phyloP scores from a whole-genome alignment of 1,140 invertebrate species.

The Vanessa atalanta region DNA sequence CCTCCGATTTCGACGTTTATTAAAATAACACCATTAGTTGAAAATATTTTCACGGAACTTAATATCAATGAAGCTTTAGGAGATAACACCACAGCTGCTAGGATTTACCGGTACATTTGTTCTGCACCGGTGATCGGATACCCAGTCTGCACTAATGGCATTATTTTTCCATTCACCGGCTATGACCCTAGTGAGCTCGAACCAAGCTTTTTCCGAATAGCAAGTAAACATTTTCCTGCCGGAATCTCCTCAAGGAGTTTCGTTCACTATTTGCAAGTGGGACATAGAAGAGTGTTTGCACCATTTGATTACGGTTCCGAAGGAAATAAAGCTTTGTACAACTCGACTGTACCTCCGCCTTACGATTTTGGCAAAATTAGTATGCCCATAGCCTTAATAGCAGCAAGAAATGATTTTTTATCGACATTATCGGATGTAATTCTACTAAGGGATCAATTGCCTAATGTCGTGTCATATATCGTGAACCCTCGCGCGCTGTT shows the following conservation, averaged over 20 bases:
- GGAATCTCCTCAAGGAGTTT: slow-evolving; percentile 83
- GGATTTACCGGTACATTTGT: neutral
- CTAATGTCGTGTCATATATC: slow-evolving; percentile 59
- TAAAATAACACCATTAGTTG: slow-evolving; percentile 13
- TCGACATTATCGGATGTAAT: slow-evolving; percentile 79
- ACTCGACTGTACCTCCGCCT: slow-evolving; percentile 71
- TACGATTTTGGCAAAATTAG: slow-evolving; percentile 81
- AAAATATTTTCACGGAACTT: neutral
- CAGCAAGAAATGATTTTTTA: slow-evolving; percentile 36
- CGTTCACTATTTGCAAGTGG: slow-evolving; percentile 82
- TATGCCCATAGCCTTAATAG: slow-evolving; percentile 80
- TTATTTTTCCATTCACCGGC: slow-evolving; percentile 31
- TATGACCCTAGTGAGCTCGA: slow-evolving; percentile 40
- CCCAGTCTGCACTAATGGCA: slow-evolving; percentile 23
- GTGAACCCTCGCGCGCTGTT: slow-evolving; percentile 32
- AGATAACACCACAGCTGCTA: neutral
- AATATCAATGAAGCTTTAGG: neutral
- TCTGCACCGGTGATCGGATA: neutral
- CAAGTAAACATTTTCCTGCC: slow-evolving; percentile 35
- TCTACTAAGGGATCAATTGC: slow-evolving; percentile 67
- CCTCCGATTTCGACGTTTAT: slow-evolving; percentile 20
- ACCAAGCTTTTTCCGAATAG: slow-evolving; percentile 22
- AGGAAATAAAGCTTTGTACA: slow-evolving; percentile 78
- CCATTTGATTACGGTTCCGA: slow-evolving; percentile 77
- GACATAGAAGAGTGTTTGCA: slow-evolving; percentile 60